Base-by-base conservation (phyloP, 1,140 invertebrate genomes). In the Bombus vancouverensis region DNA sequence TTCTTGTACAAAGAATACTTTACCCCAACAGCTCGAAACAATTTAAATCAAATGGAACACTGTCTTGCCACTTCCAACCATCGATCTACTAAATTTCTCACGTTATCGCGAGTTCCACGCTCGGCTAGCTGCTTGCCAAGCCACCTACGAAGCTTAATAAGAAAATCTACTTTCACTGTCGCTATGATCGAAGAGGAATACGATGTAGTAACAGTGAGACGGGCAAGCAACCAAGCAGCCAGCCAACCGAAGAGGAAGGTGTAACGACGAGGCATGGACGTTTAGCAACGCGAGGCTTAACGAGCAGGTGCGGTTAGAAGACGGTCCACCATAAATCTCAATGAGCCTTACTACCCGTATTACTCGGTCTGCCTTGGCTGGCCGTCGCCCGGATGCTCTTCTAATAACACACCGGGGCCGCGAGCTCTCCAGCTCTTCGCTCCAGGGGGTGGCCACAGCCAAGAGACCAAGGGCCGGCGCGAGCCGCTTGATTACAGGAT, bases 401-500 rank as follows among this genome's bases (percentile, higher is more conserved):
- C 92, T 94, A 94, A 94, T 94, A 94, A 94, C 92, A 93, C 85
- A 92, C 77, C 74, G 70, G 44, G 59, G 79, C 77, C 72, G 75
- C 75, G 75, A 59, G 79, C 74, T 47, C 34, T 85, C 42, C 71
- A 47, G 88, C 81, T 86, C 90, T 75, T 89, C 87, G 91, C 90
- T 91, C 87, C 88, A 66, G 87, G 91, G 89, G 89, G 84, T 89
- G 84, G 87, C 65, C 77, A 62, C 59, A 59, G 70, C 5, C 82
- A 22, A 65, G 47, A 73, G 47, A n/a, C 37, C 12, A 37, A 18
- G 37, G 39, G 9, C 32, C 81, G 76, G 86, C 88, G 92, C 87
- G 89, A 89, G 90, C 89, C 90, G 88, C 89, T 91, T 91, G 93
- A 94, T 94, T 93, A 94, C 92, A 93, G 94, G 90, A 93, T 92